Base-by-base conservation (phyloP, 1,140 invertebrate species). In the Heterodera carotae region DNA sequence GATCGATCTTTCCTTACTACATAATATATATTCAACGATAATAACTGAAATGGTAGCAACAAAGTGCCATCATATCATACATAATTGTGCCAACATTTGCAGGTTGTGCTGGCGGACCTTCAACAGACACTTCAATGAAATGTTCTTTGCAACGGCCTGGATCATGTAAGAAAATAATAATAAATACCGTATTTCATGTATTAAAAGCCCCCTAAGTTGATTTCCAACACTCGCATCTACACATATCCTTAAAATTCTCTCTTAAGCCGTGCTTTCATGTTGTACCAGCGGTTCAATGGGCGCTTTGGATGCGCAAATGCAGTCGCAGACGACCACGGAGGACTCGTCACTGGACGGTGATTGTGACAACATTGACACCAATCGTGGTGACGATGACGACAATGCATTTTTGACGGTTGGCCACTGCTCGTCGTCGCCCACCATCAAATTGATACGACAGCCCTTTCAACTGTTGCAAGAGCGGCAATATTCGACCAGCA, bases 111-210 rank as follows among this genome's bases (percentile, higher is more conserved):
- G n/a, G n/a, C 18, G 36, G 36, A 31, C 31, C 71, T 0, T 78
- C 77, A 22, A 69, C 71, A 27, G 36, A 66, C 29, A 69, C 77
- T 10, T 78, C 77, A 34, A 78, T 78, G 77, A 78, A 78, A 59
- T 78, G 77, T 25, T 78, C 77, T 15, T 72, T 72, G 25, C 76
- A 72, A 64, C 59, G 71, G 36, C 71, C 71, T 29, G 71, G 64
- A 31, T 74, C 71, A 22, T 56, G 48, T 56, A 56, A 56, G 48
- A 43, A 12, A 12, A 43, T 43, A 6, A n/a, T n/a, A n/a, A n/a
- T n/a, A n/a, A n/a, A n/a, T n/a, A n/a, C n/a, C n/a, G n/a, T n/a
- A n/a, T n/a, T n/a, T n/a, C n/a, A n/a, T n/a, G n/a, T n/a, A n/a
- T n/a, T n/a, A n/a, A n/a, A n/a, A n/a, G n/a, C n/a, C n/a, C n/a